A percentile compares a stretch with the other conserved stretches of the same genome.
These are phyloP conservation scores for Ctenicera cuprea DNA, from an alignment of 2,888 invertebrate species.

Conservation along the genomic window DNA sequence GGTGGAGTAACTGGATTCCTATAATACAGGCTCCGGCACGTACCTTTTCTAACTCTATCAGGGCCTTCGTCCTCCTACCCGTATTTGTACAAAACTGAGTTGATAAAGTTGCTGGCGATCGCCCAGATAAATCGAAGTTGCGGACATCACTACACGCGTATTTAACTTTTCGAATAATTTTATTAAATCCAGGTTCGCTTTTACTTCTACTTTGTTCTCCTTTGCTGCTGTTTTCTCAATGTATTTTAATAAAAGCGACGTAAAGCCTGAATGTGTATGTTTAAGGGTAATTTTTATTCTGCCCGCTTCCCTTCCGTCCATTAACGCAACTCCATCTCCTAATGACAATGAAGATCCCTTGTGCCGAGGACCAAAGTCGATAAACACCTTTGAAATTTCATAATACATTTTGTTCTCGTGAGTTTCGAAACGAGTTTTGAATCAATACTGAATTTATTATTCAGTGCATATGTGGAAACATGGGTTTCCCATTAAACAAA, in stretches of 20 bases:
- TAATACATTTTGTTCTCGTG: slow-evolving; percentile 12
- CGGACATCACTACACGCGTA: not conserved
- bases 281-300: slow-evolving; percentile 44
- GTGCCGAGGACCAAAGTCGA: slow-evolving; percentile 25
- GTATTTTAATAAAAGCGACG: slow-evolving; percentile 35
- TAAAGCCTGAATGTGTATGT: slow-evolving; percentile 14
- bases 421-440: slow-evolving; percentile 4
- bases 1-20: slow-evolving; percentile 36
- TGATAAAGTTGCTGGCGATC: slow-evolving; percentile 44
- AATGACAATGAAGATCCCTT: slow-evolving; percentile 40
- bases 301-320: slow-evolving; percentile 36
- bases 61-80: slow-evolving; percentile 38
- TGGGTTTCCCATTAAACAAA: slow-evolving; percentile 22
- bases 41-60: slow-evolving; percentile 50
- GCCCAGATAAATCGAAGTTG: slow-evolving; percentile 42
- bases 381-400: slow-evolving; percentile 39
- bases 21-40: slow-evolving; percentile 47
- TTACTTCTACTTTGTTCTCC: not conserved
- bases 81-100: slow-evolving; percentile 46
- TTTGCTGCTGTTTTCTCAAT: not conserved
- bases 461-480: slow-evolving; percentile 24
- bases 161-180: slow-evolving; percentile 17
- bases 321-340: slow-evolving; percentile 40
- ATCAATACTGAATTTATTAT: slow-evolving; percentile 31
- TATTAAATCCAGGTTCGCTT: not conserved